These are phyloP conservation scores for Ivindomyrus marchei DNA, from an alignment of 2,113 vertebrate genomes.

Conservation along the genomic window DNA sequence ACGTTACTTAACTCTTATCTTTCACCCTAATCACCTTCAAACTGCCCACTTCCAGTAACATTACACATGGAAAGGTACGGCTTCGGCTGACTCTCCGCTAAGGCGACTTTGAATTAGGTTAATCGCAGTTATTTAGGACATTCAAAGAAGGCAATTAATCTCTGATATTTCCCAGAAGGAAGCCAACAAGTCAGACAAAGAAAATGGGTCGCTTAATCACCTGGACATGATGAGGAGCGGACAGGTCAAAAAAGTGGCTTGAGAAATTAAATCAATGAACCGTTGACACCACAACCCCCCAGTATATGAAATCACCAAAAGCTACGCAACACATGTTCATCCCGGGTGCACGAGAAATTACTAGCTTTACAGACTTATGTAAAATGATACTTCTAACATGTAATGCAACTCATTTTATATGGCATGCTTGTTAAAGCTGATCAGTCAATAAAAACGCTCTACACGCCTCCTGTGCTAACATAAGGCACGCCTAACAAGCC, in stretches of 20 bases:
- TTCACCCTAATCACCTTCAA: not conserved
- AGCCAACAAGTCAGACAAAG: not conserved
- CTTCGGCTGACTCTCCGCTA: not conserved
- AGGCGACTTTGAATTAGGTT: slow-evolving; percentile 10
- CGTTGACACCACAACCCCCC: not conserved
- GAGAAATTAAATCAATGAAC: not conserved
- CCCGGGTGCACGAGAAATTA: not conserved
- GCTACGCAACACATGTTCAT: not conserved
- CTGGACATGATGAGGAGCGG: not conserved
- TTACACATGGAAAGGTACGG: not conserved
- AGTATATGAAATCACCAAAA: not conserved
- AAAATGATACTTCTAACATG: not conserved
- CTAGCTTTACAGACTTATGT: not conserved
- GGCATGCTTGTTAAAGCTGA: not conserved
- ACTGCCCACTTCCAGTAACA: not conserved
- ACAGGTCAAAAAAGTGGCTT: not conserved
- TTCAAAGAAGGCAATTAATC: slow-evolving; percentile 17
- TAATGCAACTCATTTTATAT: not conserved
- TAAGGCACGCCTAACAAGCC: not conserved
- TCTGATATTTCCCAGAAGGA: slow-evolving; percentile 13
- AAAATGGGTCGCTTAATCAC: slow-evolving; percentile 13
- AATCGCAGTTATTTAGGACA: slow-evolving; percentile 17
- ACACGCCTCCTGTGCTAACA: not conserved
- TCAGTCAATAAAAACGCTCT: not conserved
- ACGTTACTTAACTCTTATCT: not conserved